These are phyloP conservation scores for Microcebus murinus DNA, from an alignment of 2,113 vertebrate genomes.

Conservation along the genomic window DNA sequence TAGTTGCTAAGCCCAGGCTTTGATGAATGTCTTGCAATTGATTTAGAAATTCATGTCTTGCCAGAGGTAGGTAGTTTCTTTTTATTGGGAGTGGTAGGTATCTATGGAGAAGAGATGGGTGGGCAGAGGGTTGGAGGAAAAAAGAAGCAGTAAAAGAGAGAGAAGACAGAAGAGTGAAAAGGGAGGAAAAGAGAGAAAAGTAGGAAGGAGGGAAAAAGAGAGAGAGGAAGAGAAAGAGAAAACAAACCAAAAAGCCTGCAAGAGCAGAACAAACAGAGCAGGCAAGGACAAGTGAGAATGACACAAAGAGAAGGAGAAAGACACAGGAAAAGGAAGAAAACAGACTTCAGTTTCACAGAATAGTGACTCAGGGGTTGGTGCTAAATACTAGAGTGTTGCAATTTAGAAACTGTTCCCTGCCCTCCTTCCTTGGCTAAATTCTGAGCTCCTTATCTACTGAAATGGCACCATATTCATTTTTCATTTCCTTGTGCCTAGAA, in stretches of 20 bases:
- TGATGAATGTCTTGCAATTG: neutral
- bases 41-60: neutral
- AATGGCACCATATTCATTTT: neutral
- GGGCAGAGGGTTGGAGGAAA: neutral
- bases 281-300: neutral
- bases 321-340: neutral
- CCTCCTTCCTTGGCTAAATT: neutral
- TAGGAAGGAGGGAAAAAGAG: no score
- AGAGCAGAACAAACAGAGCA: neutral
- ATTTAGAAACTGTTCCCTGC: neutral
- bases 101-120: neutral
- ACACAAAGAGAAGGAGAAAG: neutral
- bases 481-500: constrained; percentile 22
- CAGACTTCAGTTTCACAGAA: neutral
- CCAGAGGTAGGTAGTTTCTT: neutral
- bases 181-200: neutral
- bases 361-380: neutral
- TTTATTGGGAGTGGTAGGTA: neutral
- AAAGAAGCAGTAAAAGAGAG: neutral
- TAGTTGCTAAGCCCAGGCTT: neutral
- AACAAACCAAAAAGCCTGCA: neutral
- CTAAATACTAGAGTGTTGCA: neutral
- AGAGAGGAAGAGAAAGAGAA: neutral
- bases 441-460: neutral
- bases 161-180: neutral